Conservation (phyloP, 2,888 invertebrate genomes). For the Diplazon laetatorius region DNA sequence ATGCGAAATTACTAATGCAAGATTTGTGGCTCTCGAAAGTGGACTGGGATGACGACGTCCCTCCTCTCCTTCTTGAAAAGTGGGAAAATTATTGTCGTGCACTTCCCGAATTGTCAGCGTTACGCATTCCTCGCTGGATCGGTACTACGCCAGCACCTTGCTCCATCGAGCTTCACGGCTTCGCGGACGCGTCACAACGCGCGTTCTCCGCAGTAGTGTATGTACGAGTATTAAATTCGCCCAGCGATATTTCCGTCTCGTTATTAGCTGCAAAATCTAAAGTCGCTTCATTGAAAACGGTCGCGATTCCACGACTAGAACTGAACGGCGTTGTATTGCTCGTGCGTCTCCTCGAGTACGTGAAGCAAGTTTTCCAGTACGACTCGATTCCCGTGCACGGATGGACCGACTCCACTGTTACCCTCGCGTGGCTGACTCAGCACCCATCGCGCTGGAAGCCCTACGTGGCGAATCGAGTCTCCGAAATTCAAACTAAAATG, state of each 20-base stretch:
- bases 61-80: constrained; percentile 15
- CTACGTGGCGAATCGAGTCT: constrained; percentile 70
- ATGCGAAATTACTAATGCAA: constrained; percentile 49
- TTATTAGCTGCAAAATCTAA: constrained; percentile 22
- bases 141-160: constrained; percentile 3
- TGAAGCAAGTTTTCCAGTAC: neutral
- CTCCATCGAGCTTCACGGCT: neutral
- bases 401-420: constrained; percentile 68
- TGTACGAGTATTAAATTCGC: constrained; percentile 3
- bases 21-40: constrained; percentile 32
- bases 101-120: constrained; percentile 11
- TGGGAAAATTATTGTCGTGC: constrained; percentile 34
- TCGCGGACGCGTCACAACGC: constrained; percentile 52
- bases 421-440: constrained; percentile 66
- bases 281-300: constrained; percentile 22
- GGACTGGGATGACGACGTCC: constrained; percentile 38
- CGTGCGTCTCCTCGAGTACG: constrained; percentile 12
- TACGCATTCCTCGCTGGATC: constrained; percentile 56
- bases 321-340: constrained; percentile 9
- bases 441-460: constrained; percentile 53
- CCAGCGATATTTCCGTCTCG: neutral
- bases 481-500: constrained; percentile 69
- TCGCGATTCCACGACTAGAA: constrained; percentile 35
- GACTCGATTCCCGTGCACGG: neutral
- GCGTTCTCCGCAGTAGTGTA: constrained; percentile 53